phyloP scores from a whole-genome alignment of 2,888 invertebrate species.

The Xylota sylvarum region DNA sequence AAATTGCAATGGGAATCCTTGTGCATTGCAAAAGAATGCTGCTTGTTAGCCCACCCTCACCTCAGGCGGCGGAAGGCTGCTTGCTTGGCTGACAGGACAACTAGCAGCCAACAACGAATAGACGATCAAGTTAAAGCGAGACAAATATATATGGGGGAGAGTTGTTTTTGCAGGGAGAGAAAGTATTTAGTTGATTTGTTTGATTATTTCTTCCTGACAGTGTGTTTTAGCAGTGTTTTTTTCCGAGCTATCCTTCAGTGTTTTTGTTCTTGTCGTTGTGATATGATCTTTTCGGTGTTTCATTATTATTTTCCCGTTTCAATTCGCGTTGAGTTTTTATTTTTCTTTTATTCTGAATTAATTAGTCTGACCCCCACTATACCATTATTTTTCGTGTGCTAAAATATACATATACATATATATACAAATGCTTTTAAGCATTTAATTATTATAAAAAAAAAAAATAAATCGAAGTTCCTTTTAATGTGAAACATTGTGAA shows the following conservation, averaged over 20 bases:
- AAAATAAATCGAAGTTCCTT: conserved; percentile 65
- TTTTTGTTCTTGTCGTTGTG: conserved; percentile 75
- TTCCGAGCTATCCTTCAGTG: conserved; percentile 61
- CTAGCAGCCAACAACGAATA: conserved; percentile 41
- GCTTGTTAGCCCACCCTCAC: conserved; percentile 66
- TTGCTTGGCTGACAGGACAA: conserved; percentile 52
- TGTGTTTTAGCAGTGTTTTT: conserved; percentile 63
- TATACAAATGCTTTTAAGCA: conserved; percentile 20
- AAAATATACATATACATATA: not conserved
- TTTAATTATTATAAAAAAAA: conserved; percentile 15
- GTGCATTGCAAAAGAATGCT: conserved; percentile 62
- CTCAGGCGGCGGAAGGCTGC: conserved; percentile 44
- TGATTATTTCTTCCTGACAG: conserved; percentile 72
- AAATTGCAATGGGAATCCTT: conserved; percentile 66
- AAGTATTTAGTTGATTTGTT: conserved; percentile 69
- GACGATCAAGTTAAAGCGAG: conserved; percentile 68
- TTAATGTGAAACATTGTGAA: conserved; percentile 59
- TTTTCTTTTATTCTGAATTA: conserved; percentile 56
- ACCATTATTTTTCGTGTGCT: conserved; percentile 50
- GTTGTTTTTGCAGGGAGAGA: conserved; percentile 64
- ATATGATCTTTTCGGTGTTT: conserved; percentile 76
- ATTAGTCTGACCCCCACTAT: conserved; percentile 43
- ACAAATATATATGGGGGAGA: conserved; percentile 45
- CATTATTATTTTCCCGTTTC: conserved; percentile 67
- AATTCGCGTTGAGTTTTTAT: conserved; percentile 62